Percentiles rank a stretch among this genome's conserved stretches.
Conservation (phyloP, 2,888 invertebrate genomes). For the Drosophila percnosoma region DNA sequence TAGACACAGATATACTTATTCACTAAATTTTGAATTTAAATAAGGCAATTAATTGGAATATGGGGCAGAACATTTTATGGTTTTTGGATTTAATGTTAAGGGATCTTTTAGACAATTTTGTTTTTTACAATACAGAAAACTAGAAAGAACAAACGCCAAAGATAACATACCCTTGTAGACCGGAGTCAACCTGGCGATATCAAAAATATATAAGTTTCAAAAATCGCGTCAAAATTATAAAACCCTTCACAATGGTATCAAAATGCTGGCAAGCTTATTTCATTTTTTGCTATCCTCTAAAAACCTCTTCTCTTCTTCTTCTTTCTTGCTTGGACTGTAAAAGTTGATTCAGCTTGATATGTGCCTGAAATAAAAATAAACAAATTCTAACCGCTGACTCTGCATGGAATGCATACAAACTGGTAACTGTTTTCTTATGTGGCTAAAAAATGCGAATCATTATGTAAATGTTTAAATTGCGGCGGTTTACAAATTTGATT, state of each 20-base stretch:
- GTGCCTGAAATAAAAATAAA: not conserved
- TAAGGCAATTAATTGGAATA: not conserved
- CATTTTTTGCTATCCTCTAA: not conserved
- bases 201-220: not conserved
- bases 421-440: not conserved
- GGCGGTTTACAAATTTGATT: constrained; percentile 76
- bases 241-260: not conserved
- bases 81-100: not conserved
- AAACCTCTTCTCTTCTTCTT: not conserved
- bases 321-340: not conserved
- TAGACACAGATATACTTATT: not conserved
- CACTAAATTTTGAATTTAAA: not conserved
- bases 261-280: not conserved
- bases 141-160: not conserved
- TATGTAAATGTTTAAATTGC: not conserved
- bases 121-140: not conserved
- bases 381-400: not conserved
- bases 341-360: not conserved
- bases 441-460: not conserved
- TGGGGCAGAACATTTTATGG: not conserved
- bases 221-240: not conserved
- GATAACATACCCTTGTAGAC: not conserved
- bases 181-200: not conserved
- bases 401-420: constrained; percentile 8
- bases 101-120: not conserved